Evolutionary conservation across 2,888 invertebrate genomes (phyloP).

Genomic region (Drosophila leonis): DNA sequence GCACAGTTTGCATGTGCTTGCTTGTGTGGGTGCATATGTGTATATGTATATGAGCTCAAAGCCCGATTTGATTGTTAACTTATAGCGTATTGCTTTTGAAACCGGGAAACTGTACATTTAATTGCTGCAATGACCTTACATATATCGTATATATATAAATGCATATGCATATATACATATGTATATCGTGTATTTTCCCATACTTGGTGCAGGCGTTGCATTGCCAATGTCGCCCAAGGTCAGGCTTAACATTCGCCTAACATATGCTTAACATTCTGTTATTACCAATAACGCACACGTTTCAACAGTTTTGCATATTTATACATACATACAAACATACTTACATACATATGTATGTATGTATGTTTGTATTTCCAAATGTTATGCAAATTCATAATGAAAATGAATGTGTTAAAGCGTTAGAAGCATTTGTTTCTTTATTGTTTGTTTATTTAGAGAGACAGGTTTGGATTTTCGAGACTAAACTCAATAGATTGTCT

Average conservation of each 20-base stretch:
- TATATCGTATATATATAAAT: conserved; percentile 6
- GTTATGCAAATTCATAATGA: conserved; percentile 69
- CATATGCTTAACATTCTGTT: conserved; percentile 50
- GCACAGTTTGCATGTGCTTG: neutral
- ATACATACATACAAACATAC: neutral
- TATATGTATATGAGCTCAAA: conserved; percentile 1
- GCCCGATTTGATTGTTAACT: conserved; percentile 25
- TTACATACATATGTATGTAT: conserved; percentile 38
- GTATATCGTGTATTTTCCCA: conserved; percentile 30
- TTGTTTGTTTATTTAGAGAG: conserved; percentile 58
- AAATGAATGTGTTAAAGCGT: conserved; percentile 57
- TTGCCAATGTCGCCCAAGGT: conserved; percentile 75
- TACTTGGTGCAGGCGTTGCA: conserved; percentile 33
- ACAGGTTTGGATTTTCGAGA: conserved; percentile 36
- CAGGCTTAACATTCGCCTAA: conserved; percentile 48
- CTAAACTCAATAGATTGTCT: conserved; percentile 22
- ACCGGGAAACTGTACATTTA: conserved; percentile 52
- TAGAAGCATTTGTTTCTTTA: conserved; percentile 49
- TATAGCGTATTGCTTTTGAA: conserved; percentile 10
- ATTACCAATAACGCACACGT: conserved; percentile 32
- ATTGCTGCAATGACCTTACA: conserved; percentile 45
- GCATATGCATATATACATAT: neutral
- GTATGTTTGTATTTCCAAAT: too few relatives aligned
- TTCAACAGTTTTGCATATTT: conserved; percentile 51
- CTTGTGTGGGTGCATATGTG: neutral